Evolutionary conservation across 2,797 vertebrate genomes (phyloP).

Genomic region (Mycteria americana): DNA sequence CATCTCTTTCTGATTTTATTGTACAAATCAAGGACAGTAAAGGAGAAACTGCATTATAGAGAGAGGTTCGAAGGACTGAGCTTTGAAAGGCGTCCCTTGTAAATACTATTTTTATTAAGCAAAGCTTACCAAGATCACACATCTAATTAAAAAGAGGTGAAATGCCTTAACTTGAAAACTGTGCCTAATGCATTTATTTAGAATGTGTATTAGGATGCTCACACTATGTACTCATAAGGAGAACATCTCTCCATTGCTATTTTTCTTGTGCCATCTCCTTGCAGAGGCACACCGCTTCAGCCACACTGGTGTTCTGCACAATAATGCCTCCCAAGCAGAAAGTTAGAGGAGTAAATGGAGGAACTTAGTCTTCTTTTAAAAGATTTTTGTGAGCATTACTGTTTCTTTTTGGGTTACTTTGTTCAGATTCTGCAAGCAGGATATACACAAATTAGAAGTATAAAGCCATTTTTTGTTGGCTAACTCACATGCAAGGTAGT

Average conservation of each 20-base stretch:
- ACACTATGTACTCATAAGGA: neutral
- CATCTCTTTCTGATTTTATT: neutral
- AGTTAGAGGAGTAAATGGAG: neutral
- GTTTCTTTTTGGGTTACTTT: neutral
- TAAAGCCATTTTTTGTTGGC: neutral
- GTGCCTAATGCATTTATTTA: neutral
- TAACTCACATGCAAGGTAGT: neutral
- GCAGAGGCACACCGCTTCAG: neutral
- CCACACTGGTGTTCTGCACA: neutral
- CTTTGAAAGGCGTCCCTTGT: neutral
- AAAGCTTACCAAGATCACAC: constrained; percentile 1
- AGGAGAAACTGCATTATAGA: neutral
- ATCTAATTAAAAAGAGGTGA: constrained; percentile 23
- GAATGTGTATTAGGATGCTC: neutral
- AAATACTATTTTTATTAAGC: constrained; percentile 10
- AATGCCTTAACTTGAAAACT: neutral
- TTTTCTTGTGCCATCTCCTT: neutral
- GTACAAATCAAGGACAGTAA: neutral
- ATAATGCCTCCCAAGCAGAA: neutral
- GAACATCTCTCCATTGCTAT: neutral
- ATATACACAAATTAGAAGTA: neutral
- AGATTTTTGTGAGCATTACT: neutral
- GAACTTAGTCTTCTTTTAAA: neutral
- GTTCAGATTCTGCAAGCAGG: neutral
- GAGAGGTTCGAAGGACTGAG: neutral